Conservation (phyloP, 2,888 invertebrate genomes). For the Epinotia ramella region DNA sequence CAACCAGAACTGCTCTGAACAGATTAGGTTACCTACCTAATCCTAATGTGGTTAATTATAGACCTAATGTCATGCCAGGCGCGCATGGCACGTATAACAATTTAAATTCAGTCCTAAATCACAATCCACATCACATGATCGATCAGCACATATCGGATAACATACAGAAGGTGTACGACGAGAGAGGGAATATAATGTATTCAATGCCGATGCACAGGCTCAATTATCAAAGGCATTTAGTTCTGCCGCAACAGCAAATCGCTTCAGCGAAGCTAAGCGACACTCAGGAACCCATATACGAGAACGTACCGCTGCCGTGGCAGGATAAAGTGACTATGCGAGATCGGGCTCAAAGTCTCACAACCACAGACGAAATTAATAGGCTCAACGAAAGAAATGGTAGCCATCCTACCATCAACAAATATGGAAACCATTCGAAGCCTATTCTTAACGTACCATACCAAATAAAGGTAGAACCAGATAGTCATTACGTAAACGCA, state of each 20-base stretch:
- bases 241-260: conserved; percentile 80
- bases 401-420: conserved; percentile 69
- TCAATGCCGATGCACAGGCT: conserved; percentile 85
- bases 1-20: conserved; percentile 87
- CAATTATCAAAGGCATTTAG: conserved; percentile 77
- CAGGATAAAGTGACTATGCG: conserved; percentile 71
- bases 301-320: conserved; percentile 91
- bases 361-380: conserved; percentile 88
- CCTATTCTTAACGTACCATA: conserved; percentile 55
- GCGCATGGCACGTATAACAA: conserved; percentile 91
- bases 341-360: conserved; percentile 88
- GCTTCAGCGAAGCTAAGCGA: conserved; percentile 61
- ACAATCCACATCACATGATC: conserved; percentile 82
- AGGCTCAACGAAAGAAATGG: conserved; percentile 75
- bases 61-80: conserved; percentile 72
- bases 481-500: conserved; percentile 79
- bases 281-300: conserved; percentile 91
- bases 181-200: conserved; percentile 87
- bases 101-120: conserved; percentile 86
- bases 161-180: conserved; percentile 87
- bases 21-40: conserved; percentile 71
- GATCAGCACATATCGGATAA: conserved; percentile 86
- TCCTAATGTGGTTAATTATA: conserved; percentile 70
- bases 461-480: conserved; percentile 59
- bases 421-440: conserved; percentile 58